Percentiles rank a stretch among this genome's conserved stretches.
Conservation (phyloP, 2,797 vertebrate genomes). For the Emys orbicularis region DNA sequence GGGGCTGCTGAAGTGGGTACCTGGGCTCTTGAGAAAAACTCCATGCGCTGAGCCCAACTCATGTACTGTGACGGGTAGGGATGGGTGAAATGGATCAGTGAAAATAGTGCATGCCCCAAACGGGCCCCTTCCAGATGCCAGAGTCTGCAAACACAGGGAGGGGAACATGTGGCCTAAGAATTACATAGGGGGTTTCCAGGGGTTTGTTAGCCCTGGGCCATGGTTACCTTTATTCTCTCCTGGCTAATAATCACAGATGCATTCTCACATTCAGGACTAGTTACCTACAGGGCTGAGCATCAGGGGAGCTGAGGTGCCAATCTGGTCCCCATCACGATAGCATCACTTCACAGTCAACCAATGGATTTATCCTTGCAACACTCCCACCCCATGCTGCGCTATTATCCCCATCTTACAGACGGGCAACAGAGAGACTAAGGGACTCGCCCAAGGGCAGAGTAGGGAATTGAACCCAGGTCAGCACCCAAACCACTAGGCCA, state of each 20-base stretch:
- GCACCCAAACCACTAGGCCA: not conserved
- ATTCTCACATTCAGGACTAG: not conserved
- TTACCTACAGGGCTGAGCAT: not conserved
- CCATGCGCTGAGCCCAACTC: not conserved
- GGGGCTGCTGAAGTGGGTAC: not conserved
- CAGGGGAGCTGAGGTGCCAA: not conserved
- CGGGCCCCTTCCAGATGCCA: not conserved
- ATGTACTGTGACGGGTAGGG: not conserved
- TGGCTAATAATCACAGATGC: not conserved
- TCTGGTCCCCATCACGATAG: not conserved
- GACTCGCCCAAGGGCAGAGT: not conserved
- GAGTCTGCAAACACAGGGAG: not conserved
- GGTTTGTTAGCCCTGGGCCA: not conserved
- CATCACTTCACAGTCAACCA: not conserved
- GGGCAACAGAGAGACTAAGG: not conserved
- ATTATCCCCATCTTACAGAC: not conserved
- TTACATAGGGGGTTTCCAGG: not conserved
- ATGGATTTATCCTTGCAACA: not conserved
- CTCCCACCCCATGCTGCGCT: not conserved
- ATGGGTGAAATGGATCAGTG: not conserved
- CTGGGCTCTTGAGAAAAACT: not conserved
- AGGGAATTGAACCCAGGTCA: not conserved
- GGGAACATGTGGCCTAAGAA: not conserved
- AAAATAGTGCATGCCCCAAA: not conserved
- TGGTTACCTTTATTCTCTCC: not conserved